Percentiles rank a stretch among this genome's conserved stretches.
Conservation (phyloP, 2,888 invertebrate species). For the Melolontha melolontha region DNA sequence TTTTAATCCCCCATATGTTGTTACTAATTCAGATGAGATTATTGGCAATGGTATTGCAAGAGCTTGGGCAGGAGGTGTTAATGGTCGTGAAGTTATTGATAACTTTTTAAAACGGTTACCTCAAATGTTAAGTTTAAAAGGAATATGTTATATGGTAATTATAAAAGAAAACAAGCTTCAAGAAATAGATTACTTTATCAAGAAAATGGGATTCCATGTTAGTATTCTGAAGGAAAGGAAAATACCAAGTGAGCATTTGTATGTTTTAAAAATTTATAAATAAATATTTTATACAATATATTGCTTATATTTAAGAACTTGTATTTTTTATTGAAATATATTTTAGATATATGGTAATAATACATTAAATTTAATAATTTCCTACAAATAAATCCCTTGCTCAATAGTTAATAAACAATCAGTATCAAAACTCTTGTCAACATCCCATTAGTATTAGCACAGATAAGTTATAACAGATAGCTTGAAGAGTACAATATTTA, state of each 20-base stretch:
- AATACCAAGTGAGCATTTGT: slow-evolving; percentile 89
- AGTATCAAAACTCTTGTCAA: too few species aligned
- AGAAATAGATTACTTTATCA: slow-evolving; percentile 75
- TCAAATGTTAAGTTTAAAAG: slow-evolving; percentile 76
- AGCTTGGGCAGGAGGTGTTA: slow-evolving; percentile 84
- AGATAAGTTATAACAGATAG: too few species aligned
- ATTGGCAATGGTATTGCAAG: slow-evolving; percentile 68
- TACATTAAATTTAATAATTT: too few species aligned
- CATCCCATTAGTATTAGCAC: too few species aligned
- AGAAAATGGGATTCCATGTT: slow-evolving; percentile 70
- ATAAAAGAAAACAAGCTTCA: slow-evolving; percentile 89
- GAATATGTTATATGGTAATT: slow-evolving; percentile 88
- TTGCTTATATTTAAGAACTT: too few species aligned
- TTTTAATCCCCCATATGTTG: slow-evolving; percentile 99
- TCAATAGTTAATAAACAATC: too few species aligned
- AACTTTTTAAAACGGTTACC: slow-evolving; percentile 78
- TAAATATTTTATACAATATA: not conserved
- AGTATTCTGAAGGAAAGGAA: slow-evolving; percentile 77
- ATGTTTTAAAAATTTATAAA: slow-evolving; percentile 74
- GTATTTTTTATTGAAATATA: too few species aligned
- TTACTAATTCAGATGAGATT: slow-evolving; percentile 83
- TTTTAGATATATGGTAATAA: too few species aligned
- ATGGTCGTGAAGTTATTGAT: slow-evolving; percentile 83
- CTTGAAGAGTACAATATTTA: too few species aligned
- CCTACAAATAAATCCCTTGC: too few species aligned